phyloP scores from a whole-genome alignment of 2,888 invertebrate genomes.

The Portevinia maculata region DNA sequence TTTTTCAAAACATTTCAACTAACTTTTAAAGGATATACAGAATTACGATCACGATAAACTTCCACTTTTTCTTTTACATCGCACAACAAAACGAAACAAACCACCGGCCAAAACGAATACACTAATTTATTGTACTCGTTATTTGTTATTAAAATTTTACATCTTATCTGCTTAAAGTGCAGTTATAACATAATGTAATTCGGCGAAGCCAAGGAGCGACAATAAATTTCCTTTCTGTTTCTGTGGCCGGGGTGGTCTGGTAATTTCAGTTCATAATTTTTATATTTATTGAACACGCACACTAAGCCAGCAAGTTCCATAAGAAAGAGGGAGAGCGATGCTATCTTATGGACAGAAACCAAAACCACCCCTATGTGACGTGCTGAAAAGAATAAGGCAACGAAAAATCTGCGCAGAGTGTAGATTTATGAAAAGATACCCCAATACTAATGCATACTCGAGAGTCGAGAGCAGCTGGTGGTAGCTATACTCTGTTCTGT shows the following conservation, averaged over 20 bases:
- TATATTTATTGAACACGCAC: constrained; percentile 14
- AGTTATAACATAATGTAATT: background rate
- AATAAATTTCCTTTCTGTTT: constrained; percentile 36
- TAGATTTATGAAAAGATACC: background rate
- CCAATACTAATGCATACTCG: background rate
- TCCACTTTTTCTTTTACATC: background rate
- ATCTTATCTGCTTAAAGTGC: constrained; percentile 16
- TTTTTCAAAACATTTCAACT: background rate
- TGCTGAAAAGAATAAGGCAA: background rate
- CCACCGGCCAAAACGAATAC: background rate
- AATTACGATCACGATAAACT: background rate
- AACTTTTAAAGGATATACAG: background rate
- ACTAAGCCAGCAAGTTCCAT: background rate
- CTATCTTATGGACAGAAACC: background rate
- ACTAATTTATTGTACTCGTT: background rate
- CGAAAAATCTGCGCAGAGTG: constrained; percentile 53
- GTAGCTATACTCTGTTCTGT: too few relatives aligned
- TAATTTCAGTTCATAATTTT: constrained; percentile 55
- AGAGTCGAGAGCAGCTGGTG: constrained; percentile 23
- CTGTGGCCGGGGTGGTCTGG: constrained; percentile 30
- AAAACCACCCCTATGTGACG: constrained; percentile 35
- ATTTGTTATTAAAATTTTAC: background rate
- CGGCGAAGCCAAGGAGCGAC: constrained; percentile 6
- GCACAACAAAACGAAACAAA: background rate
- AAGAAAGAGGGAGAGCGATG: constrained; percentile 1